These are phyloP conservation scores for Eristalinus sepulchralis DNA, from an alignment of 2,888 invertebrate genomes.

Conservation along the genomic window DNA sequence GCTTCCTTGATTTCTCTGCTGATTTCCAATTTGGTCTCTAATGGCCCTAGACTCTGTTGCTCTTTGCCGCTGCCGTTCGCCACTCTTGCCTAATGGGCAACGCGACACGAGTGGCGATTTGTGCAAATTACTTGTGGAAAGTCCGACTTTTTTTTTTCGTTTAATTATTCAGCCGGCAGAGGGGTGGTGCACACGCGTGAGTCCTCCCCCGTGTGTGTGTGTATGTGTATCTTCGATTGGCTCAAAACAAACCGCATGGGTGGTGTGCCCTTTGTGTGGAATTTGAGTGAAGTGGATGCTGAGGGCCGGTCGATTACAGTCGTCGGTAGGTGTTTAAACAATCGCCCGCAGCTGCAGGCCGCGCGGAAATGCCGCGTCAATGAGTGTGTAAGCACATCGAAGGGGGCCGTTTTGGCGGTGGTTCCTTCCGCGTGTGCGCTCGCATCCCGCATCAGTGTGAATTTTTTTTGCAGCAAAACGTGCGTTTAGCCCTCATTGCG, in stretches of 20 bases:
- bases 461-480: conserved; percentile 11
- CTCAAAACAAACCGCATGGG: conserved; percentile 68
- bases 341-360: conserved; percentile 43
- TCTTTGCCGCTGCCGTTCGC: background rate
- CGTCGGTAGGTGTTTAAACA: background rate
- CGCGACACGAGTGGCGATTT: conserved; percentile 57
- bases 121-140: conserved; percentile 41
- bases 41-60: conserved; percentile 8
- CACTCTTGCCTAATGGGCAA: conserved; percentile 49
- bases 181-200: conserved; percentile 20
- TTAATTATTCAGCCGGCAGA: conserved; percentile 51
- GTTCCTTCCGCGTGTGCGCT: conserved; percentile 26
- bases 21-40: conserved; percentile 36
- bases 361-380: background rate
- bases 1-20: conserved; percentile 1
- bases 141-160: background rate
- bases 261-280: conserved; percentile 65
- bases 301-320: background rate
- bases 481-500: conserved; percentile 42
- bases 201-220: background rate
- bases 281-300: conserved; percentile 61
- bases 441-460: conserved; percentile 50
- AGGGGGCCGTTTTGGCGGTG: background rate
- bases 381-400: background rate
- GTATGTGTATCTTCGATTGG: conserved; percentile 58